phyloP scores from a whole-genome alignment of 2,797 vertebrate genomes.

The Malacoraja senta region DNA sequence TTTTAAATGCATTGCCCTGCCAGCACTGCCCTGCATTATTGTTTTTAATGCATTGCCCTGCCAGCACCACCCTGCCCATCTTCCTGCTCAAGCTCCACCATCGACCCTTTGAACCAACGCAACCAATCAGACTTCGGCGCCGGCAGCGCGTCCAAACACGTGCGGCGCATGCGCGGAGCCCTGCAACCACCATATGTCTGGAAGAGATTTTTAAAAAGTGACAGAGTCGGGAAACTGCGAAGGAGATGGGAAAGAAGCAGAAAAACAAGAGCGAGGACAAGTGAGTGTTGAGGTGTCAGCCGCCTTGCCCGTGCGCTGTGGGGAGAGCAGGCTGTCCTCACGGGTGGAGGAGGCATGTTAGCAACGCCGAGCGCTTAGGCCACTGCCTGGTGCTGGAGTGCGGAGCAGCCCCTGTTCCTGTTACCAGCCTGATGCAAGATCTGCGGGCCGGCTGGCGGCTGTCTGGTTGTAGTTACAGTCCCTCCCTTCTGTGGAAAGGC shows the following conservation, averaged over 20 bases:
- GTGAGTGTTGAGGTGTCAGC: conserved; percentile 43
- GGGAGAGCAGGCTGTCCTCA: neutral
- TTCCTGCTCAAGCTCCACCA: neutral
- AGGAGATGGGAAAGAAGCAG: conserved; percentile 68
- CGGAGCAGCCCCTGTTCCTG: neutral
- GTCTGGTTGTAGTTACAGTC: neutral
- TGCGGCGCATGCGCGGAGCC: conserved; percentile 36
- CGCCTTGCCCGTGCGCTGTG: neutral
- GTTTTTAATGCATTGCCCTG: no score
- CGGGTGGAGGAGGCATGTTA: neutral
- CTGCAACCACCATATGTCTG: conserved; percentile 42
- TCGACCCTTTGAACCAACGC: neutral
- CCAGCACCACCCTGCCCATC: neutral
- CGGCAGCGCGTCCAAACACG: neutral
- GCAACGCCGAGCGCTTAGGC: neutral
- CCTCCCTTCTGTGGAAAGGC: neutral
- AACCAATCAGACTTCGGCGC: neutral
- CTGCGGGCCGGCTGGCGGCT: no score
- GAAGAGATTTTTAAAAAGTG: conserved; percentile 35
- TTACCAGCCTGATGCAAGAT: neutral
- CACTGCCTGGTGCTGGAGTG: neutral
- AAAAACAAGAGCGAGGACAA: conserved; percentile 67
- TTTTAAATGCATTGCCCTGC: no score
- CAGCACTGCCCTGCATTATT: no score
- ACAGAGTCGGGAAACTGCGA: conserved; percentile 21